A percentile compares a stretch with the other conserved stretches of the same genome.
Evolutionary conservation across 2,888 invertebrate species (phyloP).

Genomic region (Drosophila meridionalis): DNA sequence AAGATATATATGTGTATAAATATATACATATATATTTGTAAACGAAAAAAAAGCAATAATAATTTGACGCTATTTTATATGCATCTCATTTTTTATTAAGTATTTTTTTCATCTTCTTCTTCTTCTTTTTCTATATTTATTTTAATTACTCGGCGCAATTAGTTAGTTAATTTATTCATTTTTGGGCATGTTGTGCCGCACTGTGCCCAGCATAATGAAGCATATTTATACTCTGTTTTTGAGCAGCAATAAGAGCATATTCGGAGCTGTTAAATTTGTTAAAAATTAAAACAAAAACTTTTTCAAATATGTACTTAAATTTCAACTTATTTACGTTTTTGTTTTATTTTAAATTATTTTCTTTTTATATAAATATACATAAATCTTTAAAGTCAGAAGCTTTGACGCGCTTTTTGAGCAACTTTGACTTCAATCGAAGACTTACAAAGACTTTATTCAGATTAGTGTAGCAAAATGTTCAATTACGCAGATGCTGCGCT

Average conservation of each 20-base stretch:
- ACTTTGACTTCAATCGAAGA: too few species aligned
- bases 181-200: conserved; percentile 5
- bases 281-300: too few species aligned
- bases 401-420: too few species aligned
- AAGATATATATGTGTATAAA: neutral
- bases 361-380: too few species aligned
- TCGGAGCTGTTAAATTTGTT: too few species aligned
- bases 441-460: too few species aligned
- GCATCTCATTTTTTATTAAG: conserved; percentile 1
- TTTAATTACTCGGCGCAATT: conserved; percentile 7
- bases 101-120: conserved; percentile 4
- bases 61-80: conserved; percentile 51
- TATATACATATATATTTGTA: neutral
- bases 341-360: too few species aligned
- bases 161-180: conserved; percentile 7
- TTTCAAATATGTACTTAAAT: too few species aligned
- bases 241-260: neutral
- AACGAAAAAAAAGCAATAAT: conserved; percentile 5
- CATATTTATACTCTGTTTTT: conserved; percentile 1
- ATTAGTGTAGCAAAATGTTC: too few species aligned
- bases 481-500: too few species aligned
- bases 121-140: neutral
- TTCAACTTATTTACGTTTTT: too few species aligned
- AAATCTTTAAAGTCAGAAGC: too few species aligned
- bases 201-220: neutral